Percentiles rank a stretch among this genome's conserved stretches.
Evolutionary conservation across 2,113 vertebrate genomes (phyloP).

Genomic region (Monopterus albus): DNA sequence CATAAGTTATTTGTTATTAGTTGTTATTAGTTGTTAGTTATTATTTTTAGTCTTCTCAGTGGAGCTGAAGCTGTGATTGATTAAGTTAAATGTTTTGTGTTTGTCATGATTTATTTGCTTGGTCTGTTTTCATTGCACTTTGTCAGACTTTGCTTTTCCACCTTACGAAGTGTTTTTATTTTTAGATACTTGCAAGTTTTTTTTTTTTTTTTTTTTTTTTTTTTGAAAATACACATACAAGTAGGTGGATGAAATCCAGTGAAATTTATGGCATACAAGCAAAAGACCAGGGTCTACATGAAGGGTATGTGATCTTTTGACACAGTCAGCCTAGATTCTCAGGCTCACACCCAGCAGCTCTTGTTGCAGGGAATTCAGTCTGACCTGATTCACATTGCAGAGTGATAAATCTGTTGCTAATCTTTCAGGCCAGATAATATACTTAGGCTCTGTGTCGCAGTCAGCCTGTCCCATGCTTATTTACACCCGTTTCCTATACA

Average conservation of each 20-base stretch:
- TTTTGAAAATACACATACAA: background rate
- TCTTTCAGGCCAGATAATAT: slow-evolving; percentile 75
- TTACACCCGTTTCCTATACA: slow-evolving; percentile 70
- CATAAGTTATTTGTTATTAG: no score
- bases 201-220: no score
- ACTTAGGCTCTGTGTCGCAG: slow-evolving; percentile 66
- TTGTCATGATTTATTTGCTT: background rate
- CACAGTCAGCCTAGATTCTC: slow-evolving; percentile 54
- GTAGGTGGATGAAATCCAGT: background rate
- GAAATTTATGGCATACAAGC: slow-evolving; percentile 1
- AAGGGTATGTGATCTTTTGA: slow-evolving; percentile 21
- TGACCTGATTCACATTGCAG: slow-evolving; percentile 74
- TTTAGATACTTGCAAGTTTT: no score
- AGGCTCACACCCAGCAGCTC: slow-evolving; percentile 69
- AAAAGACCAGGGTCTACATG: slow-evolving; percentile 14
- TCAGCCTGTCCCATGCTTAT: slow-evolving; percentile 65
- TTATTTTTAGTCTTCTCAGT: background rate
- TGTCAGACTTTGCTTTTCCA: background rate
- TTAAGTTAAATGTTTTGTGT: background rate
- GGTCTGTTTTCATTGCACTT: background rate
- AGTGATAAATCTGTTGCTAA: slow-evolving; percentile 83
- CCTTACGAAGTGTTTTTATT: background rate
- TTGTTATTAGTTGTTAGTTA: background rate
- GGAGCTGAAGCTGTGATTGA: no score
- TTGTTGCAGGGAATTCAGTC: slow-evolving; percentile 67